phyloP scores from a whole-genome alignment of 2,888 invertebrate genomes.

The Augochlorella aurata region DNA sequence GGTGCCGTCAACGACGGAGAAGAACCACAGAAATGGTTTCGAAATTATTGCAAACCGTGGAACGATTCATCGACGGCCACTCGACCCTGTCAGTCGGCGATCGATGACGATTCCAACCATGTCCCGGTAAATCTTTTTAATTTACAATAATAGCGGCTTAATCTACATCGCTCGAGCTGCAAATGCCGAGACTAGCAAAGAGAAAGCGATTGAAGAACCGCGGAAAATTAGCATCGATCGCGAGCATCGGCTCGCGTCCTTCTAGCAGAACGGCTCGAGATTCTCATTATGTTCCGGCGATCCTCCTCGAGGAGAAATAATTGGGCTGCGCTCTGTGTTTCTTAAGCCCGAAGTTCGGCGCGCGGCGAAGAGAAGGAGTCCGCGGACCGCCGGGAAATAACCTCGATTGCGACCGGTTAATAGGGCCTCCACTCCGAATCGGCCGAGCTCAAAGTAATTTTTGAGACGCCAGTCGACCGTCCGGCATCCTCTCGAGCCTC shows the following conservation, averaged over 20 bases:
- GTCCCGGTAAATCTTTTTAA: background rate
- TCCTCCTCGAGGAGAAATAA: background rate
- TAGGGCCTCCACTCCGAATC: background rate
- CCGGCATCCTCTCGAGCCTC: background rate
- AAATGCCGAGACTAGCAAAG: background rate
- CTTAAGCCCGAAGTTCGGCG: background rate
- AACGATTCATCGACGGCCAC: background rate
- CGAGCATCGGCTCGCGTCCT: background rate
- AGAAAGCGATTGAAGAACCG: background rate
- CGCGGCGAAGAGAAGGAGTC: background rate
- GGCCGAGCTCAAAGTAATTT: conserved; percentile 27
- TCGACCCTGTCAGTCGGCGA: background rate
- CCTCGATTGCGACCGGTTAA: background rate
- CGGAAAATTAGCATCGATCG: background rate
- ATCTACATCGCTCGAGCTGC: background rate
- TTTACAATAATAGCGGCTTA: background rate
- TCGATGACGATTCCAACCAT: conserved; percentile 1
- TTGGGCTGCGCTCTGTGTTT: background rate
- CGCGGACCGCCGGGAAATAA: background rate
- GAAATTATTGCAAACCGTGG: background rate
- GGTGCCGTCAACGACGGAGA: background rate
- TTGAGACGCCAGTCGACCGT: background rate
- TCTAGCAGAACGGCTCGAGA: background rate
- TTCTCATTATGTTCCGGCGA: background rate
- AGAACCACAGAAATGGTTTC: background rate